phyloP scores from a whole-genome alignment of 2,888 invertebrate species.

The Ellobium chinense region DNA sequence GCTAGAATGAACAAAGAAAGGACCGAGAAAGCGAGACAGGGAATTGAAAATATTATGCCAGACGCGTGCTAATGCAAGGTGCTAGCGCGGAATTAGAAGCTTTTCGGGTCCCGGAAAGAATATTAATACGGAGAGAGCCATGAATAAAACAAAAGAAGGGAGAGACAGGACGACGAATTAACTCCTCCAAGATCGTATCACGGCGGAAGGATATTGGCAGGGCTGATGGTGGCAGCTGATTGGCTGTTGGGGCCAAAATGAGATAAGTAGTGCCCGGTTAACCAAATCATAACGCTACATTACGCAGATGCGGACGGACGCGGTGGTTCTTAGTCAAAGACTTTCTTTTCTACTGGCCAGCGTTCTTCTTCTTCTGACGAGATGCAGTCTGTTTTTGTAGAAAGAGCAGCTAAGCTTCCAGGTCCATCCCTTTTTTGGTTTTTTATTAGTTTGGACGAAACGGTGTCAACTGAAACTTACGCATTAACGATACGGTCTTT shows the following conservation, averaged over 20 bases:
- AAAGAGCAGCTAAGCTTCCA: too few relatives aligned
- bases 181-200: neutral
- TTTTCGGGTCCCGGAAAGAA: neutral
- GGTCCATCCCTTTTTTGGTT: too few relatives aligned
- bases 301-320: too few relatives aligned
- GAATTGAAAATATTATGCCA: neutral
- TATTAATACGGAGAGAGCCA: neutral
- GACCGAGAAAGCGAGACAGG: neutral
- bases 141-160: neutral
- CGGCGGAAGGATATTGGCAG: constrained; percentile 26
- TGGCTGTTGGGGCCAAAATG: constrained; percentile 14
- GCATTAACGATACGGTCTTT: too few relatives aligned
- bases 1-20: neutral
- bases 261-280: constrained; percentile 5
- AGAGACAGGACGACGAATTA: neutral
- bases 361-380: too few relatives aligned
- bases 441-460: too few relatives aligned
- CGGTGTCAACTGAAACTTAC: too few relatives aligned
- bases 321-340: too few relatives aligned
- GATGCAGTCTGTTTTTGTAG: too few relatives aligned
- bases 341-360: too few relatives aligned
- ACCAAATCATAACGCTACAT: neutral
- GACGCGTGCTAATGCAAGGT: too few relatives aligned
- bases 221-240: constrained; percentile 18
- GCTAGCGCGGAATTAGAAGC: neutral